A percentile compares a stretch with the other conserved stretches of the same genome.
These are phyloP conservation scores for Delia radicum DNA, from an alignment of 1,140 invertebrate genomes.

Conservation along the genomic window DNA sequence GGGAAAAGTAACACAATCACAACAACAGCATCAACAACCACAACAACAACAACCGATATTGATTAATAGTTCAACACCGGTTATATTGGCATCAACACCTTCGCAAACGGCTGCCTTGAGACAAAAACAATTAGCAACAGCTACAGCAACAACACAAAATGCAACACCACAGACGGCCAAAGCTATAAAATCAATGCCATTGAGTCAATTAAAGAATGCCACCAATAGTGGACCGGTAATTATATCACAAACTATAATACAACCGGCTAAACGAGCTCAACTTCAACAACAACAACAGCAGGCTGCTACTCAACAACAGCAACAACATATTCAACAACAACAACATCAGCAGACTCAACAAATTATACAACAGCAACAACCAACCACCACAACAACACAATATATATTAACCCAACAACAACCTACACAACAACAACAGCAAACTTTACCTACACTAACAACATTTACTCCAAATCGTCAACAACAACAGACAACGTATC, in stretches of 20 bases:
- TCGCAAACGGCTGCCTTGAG: constrained; percentile 33
- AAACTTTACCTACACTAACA: constrained; percentile 48
- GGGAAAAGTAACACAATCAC: constrained; percentile 36
- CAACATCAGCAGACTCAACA: constrained; percentile 45
- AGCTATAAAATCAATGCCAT: constrained; percentile 50
- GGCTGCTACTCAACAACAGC: constrained; percentile 29
- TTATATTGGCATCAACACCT: constrained; percentile 49
- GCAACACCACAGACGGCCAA: constrained; percentile 46
- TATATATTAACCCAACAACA: constrained; percentile 32
- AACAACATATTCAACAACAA: constrained; percentile 37
- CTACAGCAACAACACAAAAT: constrained; percentile 43
- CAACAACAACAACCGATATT: constrained; percentile 48
- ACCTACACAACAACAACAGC: constrained; percentile 40
- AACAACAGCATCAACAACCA: constrained; percentile 33
- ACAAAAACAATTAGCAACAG: constrained; percentile 42
- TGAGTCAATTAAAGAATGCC: constrained; percentile 50
- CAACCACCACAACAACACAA: constrained; percentile 34
- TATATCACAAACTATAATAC: constrained; percentile 53
- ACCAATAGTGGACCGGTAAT: constrained; percentile 51
- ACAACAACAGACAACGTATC: constrained; percentile 50
- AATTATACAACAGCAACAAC: constrained; percentile 40
- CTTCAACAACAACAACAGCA: constrained; percentile 27
- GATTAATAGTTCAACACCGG: constrained; percentile 51
- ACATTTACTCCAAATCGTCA: constrained; percentile 47
- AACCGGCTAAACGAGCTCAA: constrained; percentile 47